Conservation (phyloP, 2,113 vertebrate species). For the Balaeniceps rex region DNA sequence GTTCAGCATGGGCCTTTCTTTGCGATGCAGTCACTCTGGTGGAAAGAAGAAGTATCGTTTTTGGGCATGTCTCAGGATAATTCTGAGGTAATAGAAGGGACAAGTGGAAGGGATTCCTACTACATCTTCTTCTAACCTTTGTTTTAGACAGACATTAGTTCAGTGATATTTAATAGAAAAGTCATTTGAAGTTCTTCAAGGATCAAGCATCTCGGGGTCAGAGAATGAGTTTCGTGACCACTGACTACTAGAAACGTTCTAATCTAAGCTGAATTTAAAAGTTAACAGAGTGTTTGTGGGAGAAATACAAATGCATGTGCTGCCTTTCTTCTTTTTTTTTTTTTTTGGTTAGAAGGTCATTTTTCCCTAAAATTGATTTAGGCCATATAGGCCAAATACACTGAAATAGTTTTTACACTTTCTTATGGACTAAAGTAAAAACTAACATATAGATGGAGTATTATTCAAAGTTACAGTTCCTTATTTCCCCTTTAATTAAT, state of each 20-base stretch:
- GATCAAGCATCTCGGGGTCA: background rate
- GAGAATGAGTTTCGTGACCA: background rate
- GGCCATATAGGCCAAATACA: background rate
- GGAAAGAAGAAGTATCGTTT: background rate
- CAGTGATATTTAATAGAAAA: background rate
- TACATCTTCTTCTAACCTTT: background rate
- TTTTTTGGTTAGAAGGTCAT: background rate
- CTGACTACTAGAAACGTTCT: background rate
- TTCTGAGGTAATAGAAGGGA: background rate
- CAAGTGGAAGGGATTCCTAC: background rate
- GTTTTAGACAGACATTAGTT: background rate
- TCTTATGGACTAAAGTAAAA: background rate
- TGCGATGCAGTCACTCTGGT: background rate
- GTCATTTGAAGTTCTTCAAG: background rate
- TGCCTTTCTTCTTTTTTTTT: background rate
- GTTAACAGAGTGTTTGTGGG: background rate
- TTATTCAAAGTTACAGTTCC: background rate
- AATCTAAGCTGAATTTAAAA: background rate
- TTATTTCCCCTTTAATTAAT: background rate
- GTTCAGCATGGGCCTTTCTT: background rate
- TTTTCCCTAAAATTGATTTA: background rate
- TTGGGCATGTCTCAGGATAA: background rate
- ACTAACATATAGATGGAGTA: background rate
- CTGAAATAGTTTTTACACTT: background rate
- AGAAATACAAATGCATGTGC: background rate